phyloP scores from a whole-genome alignment of 2,797 vertebrate genomes.

The Numenius phaeopus region DNA sequence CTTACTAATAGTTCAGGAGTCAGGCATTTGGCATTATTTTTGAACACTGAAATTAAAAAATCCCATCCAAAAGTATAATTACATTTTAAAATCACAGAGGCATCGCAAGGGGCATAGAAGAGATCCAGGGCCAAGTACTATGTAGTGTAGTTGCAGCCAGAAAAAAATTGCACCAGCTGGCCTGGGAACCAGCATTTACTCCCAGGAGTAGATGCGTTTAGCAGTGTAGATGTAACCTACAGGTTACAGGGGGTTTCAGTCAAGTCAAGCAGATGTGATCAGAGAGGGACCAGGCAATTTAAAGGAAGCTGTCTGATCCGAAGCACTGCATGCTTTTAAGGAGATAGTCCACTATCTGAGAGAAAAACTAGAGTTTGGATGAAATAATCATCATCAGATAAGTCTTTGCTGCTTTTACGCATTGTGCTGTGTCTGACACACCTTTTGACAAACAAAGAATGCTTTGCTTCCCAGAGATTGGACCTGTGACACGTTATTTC shows the following conservation, averaged over 20 bases:
- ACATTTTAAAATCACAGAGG: not conserved
- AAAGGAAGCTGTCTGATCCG: not conserved
- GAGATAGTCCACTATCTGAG: not conserved
- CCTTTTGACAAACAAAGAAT: conserved; percentile 12
- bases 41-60: not conserved
- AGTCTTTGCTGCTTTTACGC: not conserved
- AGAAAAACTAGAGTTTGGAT: not conserved
- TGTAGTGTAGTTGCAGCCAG: not conserved
- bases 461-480: not conserved
- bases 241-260: not conserved
- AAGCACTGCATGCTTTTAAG: not conserved
- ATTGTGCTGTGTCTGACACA: not conserved
- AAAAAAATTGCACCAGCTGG: not conserved
- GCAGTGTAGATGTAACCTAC: not conserved
- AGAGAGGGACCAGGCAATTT: not conserved
- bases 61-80: not conserved
- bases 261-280: not conserved
- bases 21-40: not conserved
- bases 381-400: not conserved
- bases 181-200: not conserved
- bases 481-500: not conserved
- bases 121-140: not conserved
- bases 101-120: not conserved
- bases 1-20: not conserved
- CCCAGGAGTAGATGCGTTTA: not conserved